Evolutionary conservation across 2,113 vertebrate species (phyloP).

Genomic region (Chamaea fasciata): DNA sequence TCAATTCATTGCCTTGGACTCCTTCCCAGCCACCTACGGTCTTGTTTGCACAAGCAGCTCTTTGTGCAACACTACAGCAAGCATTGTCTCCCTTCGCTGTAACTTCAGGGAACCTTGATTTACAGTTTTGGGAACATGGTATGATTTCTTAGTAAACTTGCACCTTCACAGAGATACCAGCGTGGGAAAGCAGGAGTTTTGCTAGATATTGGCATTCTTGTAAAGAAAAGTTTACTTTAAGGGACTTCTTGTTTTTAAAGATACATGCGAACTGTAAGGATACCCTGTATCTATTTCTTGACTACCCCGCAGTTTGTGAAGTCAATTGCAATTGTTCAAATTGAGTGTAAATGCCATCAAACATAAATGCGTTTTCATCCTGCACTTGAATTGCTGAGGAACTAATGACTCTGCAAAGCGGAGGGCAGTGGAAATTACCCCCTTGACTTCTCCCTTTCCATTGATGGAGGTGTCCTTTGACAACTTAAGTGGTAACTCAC

Average conservation of each 20-base stretch:
- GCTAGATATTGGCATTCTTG: neutral
- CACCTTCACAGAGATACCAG: neutral
- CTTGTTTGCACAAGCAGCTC: neutral
- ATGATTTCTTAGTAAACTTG: neutral
- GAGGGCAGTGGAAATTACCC: slow-evolving; percentile 27
- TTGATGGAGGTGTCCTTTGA: slow-evolving; percentile 11
- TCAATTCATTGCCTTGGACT: neutral
- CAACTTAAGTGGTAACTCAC: slow-evolving; percentile 27
- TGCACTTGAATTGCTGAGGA: neutral
- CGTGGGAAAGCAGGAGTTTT: neutral
- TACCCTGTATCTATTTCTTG: neutral
- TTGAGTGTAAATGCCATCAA: neutral
- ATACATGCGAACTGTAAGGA: neutral
- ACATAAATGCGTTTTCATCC: slow-evolving; percentile 19
- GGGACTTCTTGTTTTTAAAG: neutral
- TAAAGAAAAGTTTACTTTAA: neutral
- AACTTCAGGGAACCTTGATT: neutral
- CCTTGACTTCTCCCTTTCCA: neutral
- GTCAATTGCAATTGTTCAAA: neutral
- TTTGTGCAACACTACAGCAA: neutral
- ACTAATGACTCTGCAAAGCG: neutral
- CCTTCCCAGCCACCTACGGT: neutral
- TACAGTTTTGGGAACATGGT: neutral
- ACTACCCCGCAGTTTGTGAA: neutral
- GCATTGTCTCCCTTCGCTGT: neutral